These are phyloP conservation scores for Phataginus tricuspis DNA, from an alignment of 2,797 vertebrate genomes.

Conservation along the genomic window DNA sequence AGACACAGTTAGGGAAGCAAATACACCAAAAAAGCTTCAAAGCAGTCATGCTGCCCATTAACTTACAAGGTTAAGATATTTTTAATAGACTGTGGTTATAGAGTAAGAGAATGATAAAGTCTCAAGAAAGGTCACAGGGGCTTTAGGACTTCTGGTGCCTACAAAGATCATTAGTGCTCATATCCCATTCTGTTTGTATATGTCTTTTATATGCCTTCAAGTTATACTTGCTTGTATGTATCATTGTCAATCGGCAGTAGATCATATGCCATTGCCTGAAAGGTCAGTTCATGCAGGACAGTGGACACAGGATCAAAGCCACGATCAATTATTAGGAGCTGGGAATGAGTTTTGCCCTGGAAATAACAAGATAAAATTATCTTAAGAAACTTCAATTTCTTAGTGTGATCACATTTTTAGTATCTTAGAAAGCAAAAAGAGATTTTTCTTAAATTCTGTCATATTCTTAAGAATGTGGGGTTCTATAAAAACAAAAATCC, in stretches of 20 bases:
- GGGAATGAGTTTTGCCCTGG: slow-evolving; percentile 96
- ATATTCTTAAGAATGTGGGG: slow-evolving; percentile 42
- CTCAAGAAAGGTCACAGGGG: slow-evolving; percentile 4
- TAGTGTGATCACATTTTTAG: slow-evolving; percentile 31
- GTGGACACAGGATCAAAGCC: slow-evolving; percentile 96
- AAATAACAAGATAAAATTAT: slow-evolving; percentile 78
- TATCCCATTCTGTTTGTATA: not conserved
- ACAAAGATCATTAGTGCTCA: not conserved
- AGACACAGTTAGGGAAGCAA: slow-evolving; percentile 37
- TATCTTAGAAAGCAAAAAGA: slow-evolving; percentile 65
- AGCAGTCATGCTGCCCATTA: slow-evolving; percentile 44
- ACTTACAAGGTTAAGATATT: slow-evolving; percentile 27
- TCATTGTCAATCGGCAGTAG: slow-evolving; percentile 93
- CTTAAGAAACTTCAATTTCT: slow-evolving; percentile 64
- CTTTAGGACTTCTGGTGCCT: slow-evolving; percentile 18
- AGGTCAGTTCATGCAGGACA: slow-evolving; percentile 97
- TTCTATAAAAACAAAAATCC: slow-evolving; percentile 40
- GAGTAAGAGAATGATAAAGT: not conserved
- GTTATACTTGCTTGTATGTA: slow-evolving; percentile 93
- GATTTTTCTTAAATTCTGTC: slow-evolving; percentile 41
- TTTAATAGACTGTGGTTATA: not conserved
- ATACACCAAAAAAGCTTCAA: slow-evolving; percentile 14
- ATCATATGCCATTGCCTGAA: slow-evolving; percentile 99
- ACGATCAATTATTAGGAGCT: slow-evolving; percentile 96
- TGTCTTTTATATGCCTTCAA: slow-evolving; percentile 48